phyloP scores from a whole-genome alignment of 2,888 invertebrate species.

The Hyppa rectilinea region DNA sequence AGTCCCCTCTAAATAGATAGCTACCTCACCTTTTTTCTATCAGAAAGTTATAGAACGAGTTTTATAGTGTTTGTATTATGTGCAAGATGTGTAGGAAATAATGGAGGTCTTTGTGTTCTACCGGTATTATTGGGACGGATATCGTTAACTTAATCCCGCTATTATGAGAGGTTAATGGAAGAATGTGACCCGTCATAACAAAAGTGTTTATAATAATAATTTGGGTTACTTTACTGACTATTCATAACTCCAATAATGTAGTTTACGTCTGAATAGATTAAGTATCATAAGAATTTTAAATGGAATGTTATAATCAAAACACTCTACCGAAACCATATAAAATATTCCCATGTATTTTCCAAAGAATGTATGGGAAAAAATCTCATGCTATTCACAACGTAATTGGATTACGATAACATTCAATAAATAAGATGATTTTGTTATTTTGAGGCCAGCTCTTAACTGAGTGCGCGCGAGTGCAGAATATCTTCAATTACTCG shows the following conservation, averaged over 20 bases:
- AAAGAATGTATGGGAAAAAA: conserved; percentile 52
- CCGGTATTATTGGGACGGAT: conserved; percentile 33
- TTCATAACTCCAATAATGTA: neutral
- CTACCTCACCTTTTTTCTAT: conserved; percentile 72
- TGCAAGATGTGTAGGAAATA: conserved; percentile 37
- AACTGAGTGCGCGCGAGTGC: conserved; percentile 53
- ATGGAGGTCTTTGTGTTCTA: conserved; percentile 46
- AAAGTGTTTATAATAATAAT: conserved; percentile 24
- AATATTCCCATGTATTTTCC: conserved; percentile 35
- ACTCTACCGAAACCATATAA: neutral
- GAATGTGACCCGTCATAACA: conserved; percentile 19
- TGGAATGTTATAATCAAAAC: neutral
- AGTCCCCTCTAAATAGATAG: conserved; percentile 76
- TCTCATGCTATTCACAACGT: conserved; percentile 29
- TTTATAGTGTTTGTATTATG: conserved; percentile 62
- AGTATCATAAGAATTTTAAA: neutral
- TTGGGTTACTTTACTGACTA: conserved; percentile 6
- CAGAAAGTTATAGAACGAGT: conserved; percentile 71
- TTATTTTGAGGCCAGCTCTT: conserved; percentile 56
- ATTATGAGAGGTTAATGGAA: conserved; percentile 28
- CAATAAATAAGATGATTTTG: conserved; percentile 60
- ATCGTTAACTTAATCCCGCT: conserved; percentile 41
- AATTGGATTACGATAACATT: conserved; percentile 59
- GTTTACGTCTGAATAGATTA: conserved; percentile 7
- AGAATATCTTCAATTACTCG: conserved; percentile 70